phyloP scores from a whole-genome alignment of 2,888 invertebrate genomes.

The Anticlea derivata region DNA sequence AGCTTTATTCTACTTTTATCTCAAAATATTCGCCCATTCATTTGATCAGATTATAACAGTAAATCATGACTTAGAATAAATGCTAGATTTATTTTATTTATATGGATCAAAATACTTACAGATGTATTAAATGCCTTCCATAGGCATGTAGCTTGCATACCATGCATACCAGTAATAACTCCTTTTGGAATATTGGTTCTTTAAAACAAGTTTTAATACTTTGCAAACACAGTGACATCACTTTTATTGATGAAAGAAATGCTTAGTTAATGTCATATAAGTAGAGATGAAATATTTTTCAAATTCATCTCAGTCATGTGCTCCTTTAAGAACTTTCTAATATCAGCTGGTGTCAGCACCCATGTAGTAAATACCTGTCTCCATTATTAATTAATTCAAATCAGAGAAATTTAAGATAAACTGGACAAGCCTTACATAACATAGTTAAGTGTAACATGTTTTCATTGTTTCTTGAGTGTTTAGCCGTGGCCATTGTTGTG shows the following conservation, averaged over 20 bases:
- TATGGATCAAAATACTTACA: too few species aligned
- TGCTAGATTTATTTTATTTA: too few species aligned
- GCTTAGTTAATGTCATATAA: too few species aligned
- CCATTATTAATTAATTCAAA: slow-evolving; percentile 35
- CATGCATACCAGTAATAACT: too few species aligned
- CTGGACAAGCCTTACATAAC: slow-evolving; percentile 46
- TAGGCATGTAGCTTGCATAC: too few species aligned
- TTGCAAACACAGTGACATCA: too few species aligned
- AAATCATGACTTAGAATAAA: neutral
- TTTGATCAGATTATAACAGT: slow-evolving; percentile 1
- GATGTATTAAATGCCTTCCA: too few species aligned
- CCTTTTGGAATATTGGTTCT: too few species aligned
- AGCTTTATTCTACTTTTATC: neutral
- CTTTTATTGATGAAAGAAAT: too few species aligned
- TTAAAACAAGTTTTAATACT: too few species aligned
- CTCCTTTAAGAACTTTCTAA: slow-evolving; percentile 37
- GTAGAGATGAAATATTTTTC: too few species aligned
- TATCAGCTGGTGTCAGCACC: slow-evolving; percentile 25
- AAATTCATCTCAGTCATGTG: too few species aligned
- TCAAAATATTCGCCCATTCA: neutral
- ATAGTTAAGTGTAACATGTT: slow-evolving; percentile 52
- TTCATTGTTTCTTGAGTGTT: slow-evolving; percentile 68
- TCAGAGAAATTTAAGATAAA: slow-evolving; percentile 46
- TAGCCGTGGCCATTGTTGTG: slow-evolving; percentile 71
- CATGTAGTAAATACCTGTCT: slow-evolving; percentile 19